Conservation (phyloP, 2,888 invertebrate species). For the Ochlodes sylvanus region DNA sequence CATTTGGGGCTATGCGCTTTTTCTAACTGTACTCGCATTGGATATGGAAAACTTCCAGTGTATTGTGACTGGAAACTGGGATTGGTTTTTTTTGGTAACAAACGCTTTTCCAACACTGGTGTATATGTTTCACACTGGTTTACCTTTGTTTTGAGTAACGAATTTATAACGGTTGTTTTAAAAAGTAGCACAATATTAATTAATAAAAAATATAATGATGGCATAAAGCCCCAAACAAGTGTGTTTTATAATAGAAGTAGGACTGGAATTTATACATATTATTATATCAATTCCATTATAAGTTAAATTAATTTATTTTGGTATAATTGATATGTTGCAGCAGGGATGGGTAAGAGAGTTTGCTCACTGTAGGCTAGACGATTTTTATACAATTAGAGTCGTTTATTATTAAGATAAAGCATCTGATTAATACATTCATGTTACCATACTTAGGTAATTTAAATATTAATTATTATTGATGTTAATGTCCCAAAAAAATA, state of each 20-base stretch:
- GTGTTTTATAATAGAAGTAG: too few species aligned
- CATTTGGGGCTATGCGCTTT: conserved; percentile 72
- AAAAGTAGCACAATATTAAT: too few species aligned
- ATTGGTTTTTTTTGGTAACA: conserved; percentile 12
- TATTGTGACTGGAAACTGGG: conserved; percentile 1
- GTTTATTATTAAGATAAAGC: too few species aligned
- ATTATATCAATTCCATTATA: not conserved
- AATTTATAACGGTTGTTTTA: too few species aligned
- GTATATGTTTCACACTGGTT: not conserved
- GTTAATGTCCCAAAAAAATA: too few species aligned
- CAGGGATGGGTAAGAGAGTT: conserved; percentile 21
- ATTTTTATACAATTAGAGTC: too few species aligned
- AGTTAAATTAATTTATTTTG: not conserved
- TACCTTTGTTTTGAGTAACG: too few species aligned
- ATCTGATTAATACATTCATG: too few species aligned
- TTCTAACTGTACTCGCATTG: conserved; percentile 59
- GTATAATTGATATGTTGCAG: conserved; percentile 3
- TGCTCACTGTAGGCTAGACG: not conserved
- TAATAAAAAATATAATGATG: too few species aligned
- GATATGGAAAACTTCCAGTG: conserved; percentile 17
- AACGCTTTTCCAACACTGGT: conserved; percentile 11
- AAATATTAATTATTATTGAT: too few species aligned
- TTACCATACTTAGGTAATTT: too few species aligned
- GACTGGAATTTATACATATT: not conserved
- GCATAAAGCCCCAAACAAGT: too few species aligned